Conservation (phyloP, 2,113 vertebrate genomes). For the Sylvicapra grimmia region DNA sequence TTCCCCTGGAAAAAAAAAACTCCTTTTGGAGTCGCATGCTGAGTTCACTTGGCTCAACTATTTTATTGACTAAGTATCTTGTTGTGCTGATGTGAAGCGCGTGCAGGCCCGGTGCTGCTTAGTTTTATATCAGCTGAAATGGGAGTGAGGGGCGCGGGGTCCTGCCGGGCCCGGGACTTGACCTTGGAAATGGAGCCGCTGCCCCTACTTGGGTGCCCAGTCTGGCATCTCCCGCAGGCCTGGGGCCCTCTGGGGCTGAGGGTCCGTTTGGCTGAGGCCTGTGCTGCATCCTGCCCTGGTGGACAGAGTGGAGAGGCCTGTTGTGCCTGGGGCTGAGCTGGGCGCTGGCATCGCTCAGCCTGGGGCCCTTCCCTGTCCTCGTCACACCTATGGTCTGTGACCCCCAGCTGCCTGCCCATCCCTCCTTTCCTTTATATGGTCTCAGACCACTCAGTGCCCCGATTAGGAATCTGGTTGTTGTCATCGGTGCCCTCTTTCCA, state of each 20-base stretch:
- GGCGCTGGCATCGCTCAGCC: neutral
- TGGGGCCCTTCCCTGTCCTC: neutral
- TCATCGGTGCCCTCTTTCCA: neutral
- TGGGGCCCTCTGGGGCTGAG: neutral
- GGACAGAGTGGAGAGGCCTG: neutral
- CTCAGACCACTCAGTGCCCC: neutral
- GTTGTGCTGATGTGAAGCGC: slow-evolving; percentile 85
- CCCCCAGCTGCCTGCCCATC: too few relatives aligned
- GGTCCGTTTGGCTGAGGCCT: neutral
- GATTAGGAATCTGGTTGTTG: neutral
- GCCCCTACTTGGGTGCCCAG: neutral
- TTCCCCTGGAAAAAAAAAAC: slow-evolving; percentile 85
- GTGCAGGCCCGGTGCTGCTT: slow-evolving; percentile 60
- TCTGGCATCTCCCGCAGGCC: neutral
- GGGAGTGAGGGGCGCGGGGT: neutral
- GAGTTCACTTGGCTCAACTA: slow-evolving; percentile 89
- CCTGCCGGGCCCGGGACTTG: neutral
- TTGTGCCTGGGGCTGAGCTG: neutral
- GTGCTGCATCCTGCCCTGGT: neutral
- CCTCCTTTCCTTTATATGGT: neutral
- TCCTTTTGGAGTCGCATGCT: slow-evolving; percentile 89
- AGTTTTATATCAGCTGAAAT: slow-evolving; percentile 70
- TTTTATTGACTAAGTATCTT: slow-evolving; percentile 94
- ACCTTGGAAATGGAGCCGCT: neutral
- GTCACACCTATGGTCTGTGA: neutral